These are phyloP conservation scores for Syngnathus rostellatus DNA, from an alignment of 2,797 vertebrate species.

Conservation along the genomic window DNA sequence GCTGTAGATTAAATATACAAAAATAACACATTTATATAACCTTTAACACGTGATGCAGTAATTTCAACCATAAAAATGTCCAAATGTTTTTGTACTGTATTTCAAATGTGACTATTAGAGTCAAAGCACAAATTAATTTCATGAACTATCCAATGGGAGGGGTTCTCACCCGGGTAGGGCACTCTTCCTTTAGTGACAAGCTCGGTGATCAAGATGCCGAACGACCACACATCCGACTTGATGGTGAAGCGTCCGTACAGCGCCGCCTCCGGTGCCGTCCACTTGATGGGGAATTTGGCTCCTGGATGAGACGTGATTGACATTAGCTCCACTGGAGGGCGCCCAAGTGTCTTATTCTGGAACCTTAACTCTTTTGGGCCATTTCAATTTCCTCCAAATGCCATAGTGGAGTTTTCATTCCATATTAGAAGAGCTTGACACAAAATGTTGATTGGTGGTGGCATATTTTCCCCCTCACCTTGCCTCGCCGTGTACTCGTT, in stretches of 20 bases:
- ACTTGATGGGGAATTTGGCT: constrained; percentile 96
- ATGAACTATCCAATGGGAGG: neutral
- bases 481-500: constrained; percentile 96
- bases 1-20: too few relatives aligned
- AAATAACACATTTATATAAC: too few relatives aligned
- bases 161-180: constrained; percentile 83
- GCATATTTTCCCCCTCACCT: constrained; percentile 66
- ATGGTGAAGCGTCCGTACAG: constrained; percentile 93
- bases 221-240: constrained; percentile 95
- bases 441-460: neutral
- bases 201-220: constrained; percentile 89
- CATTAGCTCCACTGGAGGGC: constrained; percentile 32
- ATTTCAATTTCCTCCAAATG: neutral
- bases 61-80: too few relatives aligned
- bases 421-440: neutral
- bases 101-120: too few relatives aligned
- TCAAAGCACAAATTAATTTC: too few relatives aligned
- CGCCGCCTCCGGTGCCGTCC: constrained; percentile 91
- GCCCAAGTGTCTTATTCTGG: neutral
- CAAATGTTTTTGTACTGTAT: too few relatives aligned
- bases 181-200: constrained; percentile 94
- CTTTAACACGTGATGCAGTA: too few relatives aligned
- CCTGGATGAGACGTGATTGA: constrained; percentile 57
- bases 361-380: neutral
- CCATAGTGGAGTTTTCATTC: neutral